A percentile compares a stretch with the other conserved stretches of the same genome.
These are phyloP conservation scores for Lipophrys pholis DNA, from an alignment of 2,113 vertebrate genomes.

Conservation along the genomic window DNA sequence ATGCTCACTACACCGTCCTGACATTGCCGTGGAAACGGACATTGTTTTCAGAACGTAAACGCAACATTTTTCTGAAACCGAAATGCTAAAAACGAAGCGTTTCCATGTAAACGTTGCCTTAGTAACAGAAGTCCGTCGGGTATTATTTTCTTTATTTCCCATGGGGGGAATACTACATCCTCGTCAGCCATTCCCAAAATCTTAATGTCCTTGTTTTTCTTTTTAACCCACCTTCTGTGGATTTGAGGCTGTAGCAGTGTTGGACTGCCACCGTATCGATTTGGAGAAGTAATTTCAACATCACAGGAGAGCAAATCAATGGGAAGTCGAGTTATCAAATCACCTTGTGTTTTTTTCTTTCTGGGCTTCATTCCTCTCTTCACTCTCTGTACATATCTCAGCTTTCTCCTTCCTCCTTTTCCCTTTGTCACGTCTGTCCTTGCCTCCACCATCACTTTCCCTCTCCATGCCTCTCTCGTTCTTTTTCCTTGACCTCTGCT, in stretches of 20 bases:
- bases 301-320: conserved; percentile 58
- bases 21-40: no score
- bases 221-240: not conserved
- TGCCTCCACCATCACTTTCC: not conserved
- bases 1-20: no score
- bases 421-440: not conserved
- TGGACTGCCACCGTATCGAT: conserved; percentile 44
- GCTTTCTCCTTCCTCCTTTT: not conserved
- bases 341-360: conserved; percentile 36
- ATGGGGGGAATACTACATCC: no score
- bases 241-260: conserved; percentile 4
- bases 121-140: no score
- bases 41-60: no score
- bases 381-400: not conserved
- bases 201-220: not conserved
- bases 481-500: not conserved
- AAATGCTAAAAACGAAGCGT: no score
- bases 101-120: no score
- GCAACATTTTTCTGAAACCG: no score
- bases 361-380: conserved; percentile 28
- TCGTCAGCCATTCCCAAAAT: conserved; percentile 5
- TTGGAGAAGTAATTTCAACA: conserved; percentile 65
- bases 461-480: not conserved
- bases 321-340: conserved; percentile 58
- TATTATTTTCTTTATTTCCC: not conserved